Evolutionary conservation across 1,140 invertebrate species (phyloP), one percentile per base, ranked within the genome.

Genomic region (Drosophila carrolli): DNA sequence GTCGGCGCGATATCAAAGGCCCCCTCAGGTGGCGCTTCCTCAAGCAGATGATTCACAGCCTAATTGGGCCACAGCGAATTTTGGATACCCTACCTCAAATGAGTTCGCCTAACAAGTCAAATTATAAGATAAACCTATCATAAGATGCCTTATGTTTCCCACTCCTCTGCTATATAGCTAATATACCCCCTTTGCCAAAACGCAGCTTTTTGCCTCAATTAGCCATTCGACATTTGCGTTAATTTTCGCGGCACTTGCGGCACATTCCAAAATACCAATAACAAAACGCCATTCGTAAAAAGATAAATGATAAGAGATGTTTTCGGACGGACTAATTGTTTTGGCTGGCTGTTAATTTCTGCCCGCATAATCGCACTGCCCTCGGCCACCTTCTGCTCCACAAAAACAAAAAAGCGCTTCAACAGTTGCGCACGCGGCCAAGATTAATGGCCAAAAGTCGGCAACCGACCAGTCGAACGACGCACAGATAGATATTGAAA

Each of bases 231-330:
- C 73, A 81, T 75, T 86, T 88, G 82, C 82, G 78, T 85, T 85
- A 85, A 85, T 85, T 86, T 88, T 88, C 79, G 83, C 83, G 83
- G 83, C 83, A 88, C 83, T 88, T 88, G 83, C 83, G 83, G 83
- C 83, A 88, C 83, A 88, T 88, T 89, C 84, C 81, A 80, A 70
- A 83, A 83, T 57, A 58, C 51, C 43, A 56, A 54, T 60, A 48
- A 62, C 50, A 48, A 54, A 76, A 74, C 62, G 29, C 57, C 55
- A 61, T 57, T 48, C 66, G 66, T 71, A 76, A 54, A 76, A 77
- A 78, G 75, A 77, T 77, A 77, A 77, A 77, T 77, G 75, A 77
- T 77, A 77, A 77, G 63, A 77, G 56, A 48, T 58, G 27, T 81
- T 48, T 54, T 81, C 35, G 63, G 73, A 70, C 74, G 74, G 79